These are phyloP conservation scores for Spodoptera exigua DNA, from an alignment of 2,888 invertebrate species.

Conservation along the genomic window DNA sequence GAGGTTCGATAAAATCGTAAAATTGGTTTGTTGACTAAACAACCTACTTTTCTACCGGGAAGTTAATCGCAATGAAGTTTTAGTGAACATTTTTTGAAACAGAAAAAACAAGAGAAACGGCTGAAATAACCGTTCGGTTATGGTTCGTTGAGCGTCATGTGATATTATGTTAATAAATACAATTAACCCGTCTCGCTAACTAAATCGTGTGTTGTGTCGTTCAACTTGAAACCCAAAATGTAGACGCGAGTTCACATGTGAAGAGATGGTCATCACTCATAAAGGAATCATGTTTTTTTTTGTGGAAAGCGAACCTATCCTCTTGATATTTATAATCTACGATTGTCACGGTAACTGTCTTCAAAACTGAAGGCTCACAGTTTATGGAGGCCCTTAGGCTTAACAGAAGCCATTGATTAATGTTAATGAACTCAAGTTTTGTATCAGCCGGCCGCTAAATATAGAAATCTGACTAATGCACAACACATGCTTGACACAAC, in stretches of 20 bases:
- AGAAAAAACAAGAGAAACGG: slow-evolving; percentile 62
- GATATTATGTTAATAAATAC: slow-evolving; percentile 86
- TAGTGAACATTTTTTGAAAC: slow-evolving; percentile 54
- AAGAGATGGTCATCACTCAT: neutral
- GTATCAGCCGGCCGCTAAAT: slow-evolving; percentile 75
- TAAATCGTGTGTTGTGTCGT: slow-evolving; percentile 69
- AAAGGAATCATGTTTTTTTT: neutral
- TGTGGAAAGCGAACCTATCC: neutral
- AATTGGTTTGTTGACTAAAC: slow-evolving; percentile 6
- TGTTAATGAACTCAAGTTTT: slow-evolving; percentile 78
- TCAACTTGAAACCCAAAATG: slow-evolving; percentile 69
- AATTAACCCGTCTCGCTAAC: slow-evolving; percentile 77
- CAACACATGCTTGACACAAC: slow-evolving; percentile 78
- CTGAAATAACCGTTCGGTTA: slow-evolving; percentile 71
- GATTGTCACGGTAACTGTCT: neutral
- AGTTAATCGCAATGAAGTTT: slow-evolving; percentile 44
- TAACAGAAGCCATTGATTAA: slow-evolving; percentile 62
- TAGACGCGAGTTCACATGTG: slow-evolving; percentile 7
- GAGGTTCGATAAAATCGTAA: slow-evolving; percentile 16
- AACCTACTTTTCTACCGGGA: slow-evolving; percentile 24
- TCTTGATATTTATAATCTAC: slow-evolving; percentile 3
- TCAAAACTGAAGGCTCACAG: slow-evolving; percentile 21
- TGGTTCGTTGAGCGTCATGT: slow-evolving; percentile 79
- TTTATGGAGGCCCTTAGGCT: slow-evolving; percentile 54
- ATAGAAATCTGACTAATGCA: slow-evolving; percentile 81